Conservation (phyloP, 30 jellyfish, hydroid and myxozoan genomes). For the Phacellophora camtschatica region DNA sequence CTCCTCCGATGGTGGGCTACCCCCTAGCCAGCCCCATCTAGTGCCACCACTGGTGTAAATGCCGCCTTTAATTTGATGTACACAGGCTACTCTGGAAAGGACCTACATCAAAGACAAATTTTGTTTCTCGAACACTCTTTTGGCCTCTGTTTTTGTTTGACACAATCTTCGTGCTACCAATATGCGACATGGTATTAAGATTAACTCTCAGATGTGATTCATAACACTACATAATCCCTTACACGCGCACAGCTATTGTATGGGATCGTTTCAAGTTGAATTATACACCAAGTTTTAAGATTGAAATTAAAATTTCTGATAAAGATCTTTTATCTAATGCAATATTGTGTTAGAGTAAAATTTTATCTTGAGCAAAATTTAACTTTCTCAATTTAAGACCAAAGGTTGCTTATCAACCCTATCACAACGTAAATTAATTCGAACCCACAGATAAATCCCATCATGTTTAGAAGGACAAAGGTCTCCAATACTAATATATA, state of each 20-base stretch:
- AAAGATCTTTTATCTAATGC: slow-evolving; percentile 27
- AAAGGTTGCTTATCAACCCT: not conserved
- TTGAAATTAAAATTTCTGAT: not conserved
- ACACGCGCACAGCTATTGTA: slow-evolving; percentile 32
- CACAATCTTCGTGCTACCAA: too few species aligned
- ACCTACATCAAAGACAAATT: too few species aligned
- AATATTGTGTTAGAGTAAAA: not conserved
- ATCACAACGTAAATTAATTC: not conserved
- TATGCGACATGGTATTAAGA: too few species aligned
- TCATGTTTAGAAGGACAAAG: not conserved
- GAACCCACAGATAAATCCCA: not conserved
- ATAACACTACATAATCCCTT: too few species aligned
- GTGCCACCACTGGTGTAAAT: too few species aligned
- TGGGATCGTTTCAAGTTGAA: not conserved
- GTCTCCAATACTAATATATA: not conserved
- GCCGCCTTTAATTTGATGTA: too few species aligned
- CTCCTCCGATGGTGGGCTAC: too few species aligned
- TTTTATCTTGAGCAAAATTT: not conserved
- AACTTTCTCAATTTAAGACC: not conserved
- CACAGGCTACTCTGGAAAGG: too few species aligned
- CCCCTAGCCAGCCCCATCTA: too few species aligned
- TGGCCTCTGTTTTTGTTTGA: too few species aligned
- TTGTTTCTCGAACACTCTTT: too few species aligned
- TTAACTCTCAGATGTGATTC: too few species aligned
- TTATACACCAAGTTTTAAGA: not conserved